Percentiles rank a stretch among this genome's conserved stretches.
phyloP scores from a whole-genome alignment of 2,113 vertebrate genomes.

The Burhinus oedicnemus region DNA sequence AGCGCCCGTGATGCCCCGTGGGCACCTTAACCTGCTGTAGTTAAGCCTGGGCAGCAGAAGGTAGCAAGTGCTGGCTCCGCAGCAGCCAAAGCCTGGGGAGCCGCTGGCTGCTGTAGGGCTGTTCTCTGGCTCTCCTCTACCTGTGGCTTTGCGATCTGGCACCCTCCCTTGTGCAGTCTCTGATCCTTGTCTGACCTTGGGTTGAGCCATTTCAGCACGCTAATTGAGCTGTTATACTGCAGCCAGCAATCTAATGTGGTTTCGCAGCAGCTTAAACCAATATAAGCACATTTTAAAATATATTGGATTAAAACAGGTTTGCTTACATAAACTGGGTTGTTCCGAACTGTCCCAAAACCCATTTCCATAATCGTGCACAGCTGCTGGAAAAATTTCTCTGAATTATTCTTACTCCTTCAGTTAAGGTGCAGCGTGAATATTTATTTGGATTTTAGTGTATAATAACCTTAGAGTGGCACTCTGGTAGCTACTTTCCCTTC shows the following conservation, averaged over 20 bases:
- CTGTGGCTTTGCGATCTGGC: not conserved
- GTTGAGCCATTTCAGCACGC: not conserved
- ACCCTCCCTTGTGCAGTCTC: not conserved
- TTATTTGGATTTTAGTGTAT: not conserved
- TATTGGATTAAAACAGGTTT: not conserved
- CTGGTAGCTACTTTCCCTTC: not conserved
- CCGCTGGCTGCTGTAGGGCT: not conserved
- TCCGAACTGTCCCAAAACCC: not conserved
- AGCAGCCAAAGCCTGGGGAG: not conserved
- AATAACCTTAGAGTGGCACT: not conserved
- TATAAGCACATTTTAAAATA: not conserved
- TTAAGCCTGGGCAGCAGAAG: not conserved
- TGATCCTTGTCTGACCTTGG: constrained; percentile 22
- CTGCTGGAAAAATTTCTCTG: not conserved
- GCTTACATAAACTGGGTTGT: not conserved
- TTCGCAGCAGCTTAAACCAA: not conserved
- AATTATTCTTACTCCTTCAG: not conserved
- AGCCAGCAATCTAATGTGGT: not conserved
- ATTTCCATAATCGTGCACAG: not conserved
- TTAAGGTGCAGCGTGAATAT: not conserved
- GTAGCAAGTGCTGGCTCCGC: not conserved
- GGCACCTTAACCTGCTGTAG: not conserved
- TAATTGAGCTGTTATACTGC: not conserved
- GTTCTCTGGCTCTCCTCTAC: not conserved
- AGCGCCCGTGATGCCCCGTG: fast-evolving